Evolutionary conservation across 2,797 vertebrate genomes (phyloP), one percentile per base, ranked within the genome.

Genomic region (Lithobates pipiens): DNA sequence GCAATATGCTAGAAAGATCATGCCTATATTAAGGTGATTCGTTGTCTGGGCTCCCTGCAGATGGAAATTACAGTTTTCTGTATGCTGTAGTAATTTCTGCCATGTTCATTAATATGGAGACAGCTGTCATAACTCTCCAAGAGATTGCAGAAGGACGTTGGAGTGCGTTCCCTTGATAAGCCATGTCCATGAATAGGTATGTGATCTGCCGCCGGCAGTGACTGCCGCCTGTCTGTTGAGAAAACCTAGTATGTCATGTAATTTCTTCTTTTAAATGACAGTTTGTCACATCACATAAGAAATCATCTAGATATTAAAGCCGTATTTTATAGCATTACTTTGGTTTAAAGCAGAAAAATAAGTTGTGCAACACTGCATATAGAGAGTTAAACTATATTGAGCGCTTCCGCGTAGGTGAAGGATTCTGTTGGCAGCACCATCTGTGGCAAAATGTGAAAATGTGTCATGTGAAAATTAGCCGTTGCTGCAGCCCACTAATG

Each of bases 91-190:
- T 71, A 34, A 73, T 5, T 44, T 44, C 23, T n/a, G 39, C 10
- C 71, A 25, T 73, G 32, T n/a, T 73, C 71, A 73, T 73, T 73
- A 44, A 73, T 73, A 73, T 3, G 44, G 23, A 73, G 36, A 42
- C 71, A 73, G 71, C 71, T 73, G 71, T 44, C 39, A n/a, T 42
- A 42, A 11, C 6, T 23, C n/a, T 73, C 23, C 39, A n/a, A 39
- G 34, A 36, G 29, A 32, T 34, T 21, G 18, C 23, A n/a, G 15
- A 36, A 42, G 10, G 21, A 25, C 71, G 11, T 73, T 39, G 46
- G 1, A 39, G 71, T 23, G 2, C 2, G 4, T 44, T 44, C 39
- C 39, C 39, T 36, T 73, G 61, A 65, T 65, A 73, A n/a, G 71
- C 23, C n/a, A 44, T 73, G 39, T 73, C 36, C 36, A n/a, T 42